Base-by-base conservation (phyloP, 2,113 vertebrate species). In the Zosterops hypoxanthus region DNA sequence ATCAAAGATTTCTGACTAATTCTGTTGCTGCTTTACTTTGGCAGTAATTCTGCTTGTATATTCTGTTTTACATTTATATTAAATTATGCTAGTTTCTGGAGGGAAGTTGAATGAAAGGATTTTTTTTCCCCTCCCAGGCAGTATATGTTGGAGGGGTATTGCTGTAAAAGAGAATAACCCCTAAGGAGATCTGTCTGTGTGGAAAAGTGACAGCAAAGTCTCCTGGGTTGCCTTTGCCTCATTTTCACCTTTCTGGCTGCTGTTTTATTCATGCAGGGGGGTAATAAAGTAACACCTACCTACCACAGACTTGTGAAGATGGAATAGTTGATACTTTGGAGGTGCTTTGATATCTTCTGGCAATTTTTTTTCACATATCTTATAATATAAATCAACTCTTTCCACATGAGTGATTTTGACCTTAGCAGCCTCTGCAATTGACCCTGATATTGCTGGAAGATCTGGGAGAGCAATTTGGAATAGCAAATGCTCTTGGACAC, bases 321-420 rank as follows among this genome's bases (percentile, higher is more conserved):
- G 77, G 85, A 94, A 92, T 86, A 94, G 86, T 85, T 95, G 71
- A 82, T 91, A 63, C 55, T 78, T 86, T 3, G 2, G 33, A 57
- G 66, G 42, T 90, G 55, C 49, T 96, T 92, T 65, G 72, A 88
- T 90, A 91, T 52, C 65, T 93, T 78, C 70, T 55, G 72, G 83
- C 85, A 88, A 26, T 88, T 79, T 79, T 83, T 92, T 63, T 42
- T 4, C 70, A 60, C 18, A 22, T 41, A 23, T 71, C 19, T 75
- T 47, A 16, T 39, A 76, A 65, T 69, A 90, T 77, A 91, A 94
- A 76, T 92, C 23, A n/a, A 55, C 69, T 87, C 59, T 89, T 93
- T 92, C 81, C 71, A 49, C 20, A 31, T 78, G 93, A 95, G 36
- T 47, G 60, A 12, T 86, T 94, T 82, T 95, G 94, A 96, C 87